phyloP scores from a whole-genome alignment of 2,113 vertebrate species.

The Leptobrachium ailaonicum region DNA sequence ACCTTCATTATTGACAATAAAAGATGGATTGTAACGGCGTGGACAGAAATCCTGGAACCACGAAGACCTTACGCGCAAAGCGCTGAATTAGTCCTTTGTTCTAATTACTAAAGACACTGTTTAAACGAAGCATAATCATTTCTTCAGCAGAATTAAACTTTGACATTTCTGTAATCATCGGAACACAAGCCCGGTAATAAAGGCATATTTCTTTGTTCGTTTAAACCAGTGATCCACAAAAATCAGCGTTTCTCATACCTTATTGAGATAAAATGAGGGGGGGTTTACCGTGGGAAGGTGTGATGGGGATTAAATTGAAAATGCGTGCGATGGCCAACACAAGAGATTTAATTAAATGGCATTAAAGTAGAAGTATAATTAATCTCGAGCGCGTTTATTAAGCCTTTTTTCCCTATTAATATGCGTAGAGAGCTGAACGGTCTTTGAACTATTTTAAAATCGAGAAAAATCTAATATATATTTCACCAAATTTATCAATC shows the following conservation, averaged over 20 bases:
- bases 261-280: slow-evolving; percentile 30
- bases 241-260: slow-evolving; percentile 46
- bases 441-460: background rate
- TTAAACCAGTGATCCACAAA: slow-evolving; percentile 44
- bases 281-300: slow-evolving; percentile 10
- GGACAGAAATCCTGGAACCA: background rate
- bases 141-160: slow-evolving; percentile 48
- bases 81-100: slow-evolving; percentile 41
- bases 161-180: slow-evolving; percentile 49
- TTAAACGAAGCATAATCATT: slow-evolving; percentile 47
- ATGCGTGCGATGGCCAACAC: slow-evolving; percentile 12
- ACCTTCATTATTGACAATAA: slow-evolving; percentile 22
- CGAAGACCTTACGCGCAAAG: background rate
- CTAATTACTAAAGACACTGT: slow-evolving; percentile 46
- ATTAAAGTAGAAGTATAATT: slow-evolving; percentile 47
- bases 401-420: background rate
- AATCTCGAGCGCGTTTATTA: slow-evolving; percentile 13
- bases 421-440: background rate
- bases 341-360: slow-evolving; percentile 39
- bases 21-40: slow-evolving; percentile 6
- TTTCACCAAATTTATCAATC: too few relatives aligned
- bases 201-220: slow-evolving; percentile 44
- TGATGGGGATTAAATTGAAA: slow-evolving; percentile 42
- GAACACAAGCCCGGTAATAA: slow-evolving; percentile 47
- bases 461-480: too few relatives aligned